Evolutionary conservation across 2,113 vertebrate genomes (phyloP).

Genomic region (Ceratotherium simum): DNA sequence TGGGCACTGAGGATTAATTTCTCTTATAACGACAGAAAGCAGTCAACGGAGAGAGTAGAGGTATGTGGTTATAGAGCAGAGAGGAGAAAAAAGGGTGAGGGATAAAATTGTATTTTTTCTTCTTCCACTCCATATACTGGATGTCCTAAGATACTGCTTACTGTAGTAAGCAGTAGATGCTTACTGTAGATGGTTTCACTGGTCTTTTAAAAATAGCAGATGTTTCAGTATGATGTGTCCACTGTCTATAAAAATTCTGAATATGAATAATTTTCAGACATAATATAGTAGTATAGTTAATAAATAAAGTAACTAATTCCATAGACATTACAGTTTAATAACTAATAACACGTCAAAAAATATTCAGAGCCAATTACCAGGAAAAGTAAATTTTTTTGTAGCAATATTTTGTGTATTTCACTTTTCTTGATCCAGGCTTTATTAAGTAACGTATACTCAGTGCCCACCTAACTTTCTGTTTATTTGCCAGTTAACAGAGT

Average conservation of each 20-base stretch:
- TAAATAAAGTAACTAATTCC: neutral
- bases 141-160: neutral
- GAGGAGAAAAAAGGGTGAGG: neutral
- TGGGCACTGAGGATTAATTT: neutral
- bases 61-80: neutral
- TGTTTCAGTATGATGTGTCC: neutral
- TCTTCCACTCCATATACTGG: neutral
- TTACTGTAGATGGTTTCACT: neutral
- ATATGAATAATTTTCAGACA: neutral
- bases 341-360: neutral
- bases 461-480: neutral
- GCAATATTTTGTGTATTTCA: neutral
- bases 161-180: too few relatives aligned
- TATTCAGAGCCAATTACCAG: neutral
- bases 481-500: neutral
- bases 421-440: neutral
- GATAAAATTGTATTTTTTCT: neutral
- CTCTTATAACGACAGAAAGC: neutral
- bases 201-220: neutral
- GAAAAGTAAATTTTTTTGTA: neutral
- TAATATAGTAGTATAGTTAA: neutral
- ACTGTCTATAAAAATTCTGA: neutral
- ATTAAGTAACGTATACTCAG: neutral
- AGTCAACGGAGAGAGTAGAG: neutral
- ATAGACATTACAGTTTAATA: neutral